Evolutionary conservation across 2,797 vertebrate species (phyloP), one percentile per base, ranked within the genome.

Genomic region (Sebastes nivosus): DNA sequence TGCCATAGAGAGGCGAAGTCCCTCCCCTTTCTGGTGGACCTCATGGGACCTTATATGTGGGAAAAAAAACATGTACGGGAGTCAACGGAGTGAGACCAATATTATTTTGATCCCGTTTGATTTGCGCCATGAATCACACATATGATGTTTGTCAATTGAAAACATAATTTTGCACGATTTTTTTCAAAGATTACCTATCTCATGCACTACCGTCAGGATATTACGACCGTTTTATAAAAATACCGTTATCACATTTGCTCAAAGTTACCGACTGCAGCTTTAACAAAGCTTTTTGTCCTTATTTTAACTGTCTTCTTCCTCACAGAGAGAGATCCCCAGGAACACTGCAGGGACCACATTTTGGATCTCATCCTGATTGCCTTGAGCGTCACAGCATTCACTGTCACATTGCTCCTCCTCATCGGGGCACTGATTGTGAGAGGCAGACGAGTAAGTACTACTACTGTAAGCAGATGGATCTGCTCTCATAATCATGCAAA

Each of bases 391-490:
- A 12, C 10, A 4, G 70, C 60, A 1, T 32, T 87, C 3, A 7
- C 9, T 2, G 0, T 82, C 11, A 0, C 85, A 0, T 0, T 90
- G 5, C 1, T 55, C 4, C 0, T 88, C 58, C 5, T 80, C 25
- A 24, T 57, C 2, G 70, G 57, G 27, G 54, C 16, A 0, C 5
- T 88, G 72, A 30, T 88, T 12, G 8, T 74, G 25, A 85, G 3
- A 54, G 65, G 67, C 82, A 92, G 4, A 60, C 52, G 10, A 67
- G 94, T 94, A 58, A 87, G 93, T 76, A 46, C 42, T 46, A 8
- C 6, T 29, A 11, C 18, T 5, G 16, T 2, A 30, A 30, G 3
- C 24, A 32, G 4, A 29, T 5, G 6, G 11, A 60, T 12, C 13
- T 72, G 7, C 16, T 50, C 5, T 61, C 24, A 25, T 20, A 3